Base-by-base conservation (phyloP, 1,140 invertebrate genomes). In the Zelostemma sp. region DNA sequence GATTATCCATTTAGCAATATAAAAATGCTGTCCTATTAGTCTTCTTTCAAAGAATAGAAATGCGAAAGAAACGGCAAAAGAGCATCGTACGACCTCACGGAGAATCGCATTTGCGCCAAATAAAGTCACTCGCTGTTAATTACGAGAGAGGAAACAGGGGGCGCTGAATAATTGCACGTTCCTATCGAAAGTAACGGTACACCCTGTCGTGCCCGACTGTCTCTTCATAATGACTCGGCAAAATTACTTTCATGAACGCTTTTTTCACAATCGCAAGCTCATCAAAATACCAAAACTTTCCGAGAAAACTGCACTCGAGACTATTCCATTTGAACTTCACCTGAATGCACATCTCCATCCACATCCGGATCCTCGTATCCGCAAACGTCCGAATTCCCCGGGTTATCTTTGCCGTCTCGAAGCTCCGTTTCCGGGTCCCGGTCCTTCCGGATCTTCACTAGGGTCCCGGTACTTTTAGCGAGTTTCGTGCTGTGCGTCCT, bases 401-500 rank as follows among this genome's bases (percentile, higher is more conserved):
- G 50, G 35, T 60, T 49, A 46, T 18, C 38, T 25, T 58, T 43
- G 17, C 53, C 56, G 56, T 78, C 72, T 64, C 46, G 50, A 15
- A 49, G 35, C 12, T 76, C 74, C 21, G 3, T 3, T 8, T 25
- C 21, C 21, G 8, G 8, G 46, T 66, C 54, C 25, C 59, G 64
- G 19, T 64, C 55, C 12, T 57, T 50, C 45, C 69, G 54, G 48
- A 62, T 55, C 57, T 71, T 73, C 14, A 48, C 60, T 55, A 85
- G 55, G 9, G 84, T 81, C 47, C 84, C 83, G 2, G 79, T 90
- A 69, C 90, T 92, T 50, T 90, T 85, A 0, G 89, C 88, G 11
- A 93, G 74, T 77, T 92, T 93, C 0, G 90, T 91, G 66, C 91
- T 92, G 69, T 92, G 89, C 1, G 91, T 91, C 35, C 91, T 82